Base-by-base conservation (phyloP, 2,888 invertebrate genomes). In the Sesia apiformis region DNA sequence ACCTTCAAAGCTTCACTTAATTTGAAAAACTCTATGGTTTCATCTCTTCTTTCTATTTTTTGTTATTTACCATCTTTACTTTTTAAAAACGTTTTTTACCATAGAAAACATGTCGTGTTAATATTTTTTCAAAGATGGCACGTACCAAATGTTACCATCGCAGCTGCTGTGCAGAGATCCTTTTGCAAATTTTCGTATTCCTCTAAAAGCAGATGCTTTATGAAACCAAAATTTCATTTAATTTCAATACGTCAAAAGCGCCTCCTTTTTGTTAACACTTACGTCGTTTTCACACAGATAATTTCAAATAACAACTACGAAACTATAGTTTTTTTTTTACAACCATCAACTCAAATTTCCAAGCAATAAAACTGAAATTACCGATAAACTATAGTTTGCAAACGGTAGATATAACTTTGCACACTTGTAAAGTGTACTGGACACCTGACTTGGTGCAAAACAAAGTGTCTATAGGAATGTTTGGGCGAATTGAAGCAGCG, bases 141-240 rank as follows among this genome's bases (percentile, higher is more conserved):
- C 86, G 87, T 79, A 84, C 87, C 88, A 88, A 88, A 85, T 86
- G 87, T 74, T 81, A 63, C 66, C 66, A 55, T 56, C 52, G 56
- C 56, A 85, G 85, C 82, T 85, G 86, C 71, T 72, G 72, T 62
- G 67, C 63, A 58, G 58, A 74, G 79, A 78, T 76, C 70, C 67
- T 72, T 78, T 84, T 74, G 87, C 87, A 79, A 86, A 86, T 82
- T 78, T 78, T 75, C 69, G 72, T 66, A 69, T 71, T n/a, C 23
- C 52, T 52, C 8, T 7, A 39, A 38, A 23, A 53, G 56, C 62
- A 63, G 55, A 61, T 60, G 61, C 57, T 53, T 52, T 8, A 43
- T 40, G 49, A 53, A 52, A 42, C 56, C 38, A 38, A 8, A 52
- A 38, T 39, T 57, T 56, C 39, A 55, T 43, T 56, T 7, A 54